Base-by-base conservation (phyloP, 2,888 invertebrate species). In the Papilio gigon region DNA sequence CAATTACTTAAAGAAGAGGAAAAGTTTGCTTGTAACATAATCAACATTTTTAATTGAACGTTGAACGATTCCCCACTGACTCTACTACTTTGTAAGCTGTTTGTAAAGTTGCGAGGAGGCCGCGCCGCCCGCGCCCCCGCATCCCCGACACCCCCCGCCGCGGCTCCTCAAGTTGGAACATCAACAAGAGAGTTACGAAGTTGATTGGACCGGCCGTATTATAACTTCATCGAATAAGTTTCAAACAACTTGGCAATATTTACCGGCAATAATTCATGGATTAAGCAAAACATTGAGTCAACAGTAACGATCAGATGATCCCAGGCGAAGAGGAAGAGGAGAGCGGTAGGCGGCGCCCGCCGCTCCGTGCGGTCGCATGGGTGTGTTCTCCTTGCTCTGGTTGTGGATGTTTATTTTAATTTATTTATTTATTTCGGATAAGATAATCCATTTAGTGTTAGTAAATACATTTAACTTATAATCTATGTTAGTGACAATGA, bases 171-270 rank as follows among this genome's bases (percentile, higher is more conserved):
- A 60, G 40, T 60, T 60, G 40, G 40, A 60, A 35, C 4, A 40
- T 60, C 40, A 60, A 40, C 60, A 60, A 40, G 37, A 40, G 60
- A 60, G 60, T 60, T 40, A 60, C 40, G 37, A 60, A 40, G 60
- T 25, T 60, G 60, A 60, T n/a, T 40, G 22, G 40, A 25, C 60
- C 60, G 37, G 12, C n/a, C 60, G 40, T 27, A 56, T 56, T 30
- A 60, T 37, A 4, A 60, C 37, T 60, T 60, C 40, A 60, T 60
- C 25, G 40, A 60, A 37, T 25, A 59, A 12, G 25, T 60, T 60
- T 60, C n/a, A 25, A 37, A n/a, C 40, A 25, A 37, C 12, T 6
- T 9, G 14, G 60, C 40, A n/a, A 37, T 25, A 25, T 37, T 60
- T 40, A 40, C n/a, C 60, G 22, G 37, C 4, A 60, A 25, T 60